Conservation (phyloP, 2,113 vertebrate species). For the Scytalopus superciliaris region DNA sequence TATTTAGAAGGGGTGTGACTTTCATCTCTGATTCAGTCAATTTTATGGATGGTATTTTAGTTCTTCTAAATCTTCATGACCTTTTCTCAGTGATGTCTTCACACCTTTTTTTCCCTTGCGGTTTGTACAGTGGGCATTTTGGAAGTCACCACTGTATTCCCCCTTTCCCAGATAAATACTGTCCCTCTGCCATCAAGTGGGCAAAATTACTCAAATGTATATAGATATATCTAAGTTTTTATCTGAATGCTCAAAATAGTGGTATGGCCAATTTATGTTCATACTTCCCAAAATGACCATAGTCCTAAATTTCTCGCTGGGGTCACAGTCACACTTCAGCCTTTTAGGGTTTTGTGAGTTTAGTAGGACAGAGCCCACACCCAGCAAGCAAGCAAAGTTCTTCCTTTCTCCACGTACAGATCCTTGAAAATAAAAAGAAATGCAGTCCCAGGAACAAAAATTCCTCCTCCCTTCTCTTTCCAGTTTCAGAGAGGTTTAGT, state of each 20-base stretch:
- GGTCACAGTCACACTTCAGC: not conserved
- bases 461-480: not conserved
- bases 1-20: not conserved
- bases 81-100: not conserved
- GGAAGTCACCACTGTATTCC: not conserved
- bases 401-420: not conserved
- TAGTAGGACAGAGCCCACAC: not conserved
- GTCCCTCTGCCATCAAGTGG: not conserved
- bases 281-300: not conserved
- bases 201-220: not conserved
- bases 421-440: not conserved
- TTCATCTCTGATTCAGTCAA: not conserved
- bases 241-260: not conserved
- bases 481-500: no score
- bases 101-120: not conserved
- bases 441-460: not conserved
- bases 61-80: not conserved
- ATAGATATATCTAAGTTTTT: no score
- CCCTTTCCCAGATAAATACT: accelerated
- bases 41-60: not conserved
- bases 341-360: not conserved
- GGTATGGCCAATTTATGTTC: not conserved
- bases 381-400: not conserved
- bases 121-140: not conserved
- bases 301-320: not conserved